Percentiles rank a stretch among this genome's conserved stretches.
These are phyloP conservation scores for Drosophila parthenogenetica DNA, from an alignment of 2,888 invertebrate species.

Conservation along the genomic window DNA sequence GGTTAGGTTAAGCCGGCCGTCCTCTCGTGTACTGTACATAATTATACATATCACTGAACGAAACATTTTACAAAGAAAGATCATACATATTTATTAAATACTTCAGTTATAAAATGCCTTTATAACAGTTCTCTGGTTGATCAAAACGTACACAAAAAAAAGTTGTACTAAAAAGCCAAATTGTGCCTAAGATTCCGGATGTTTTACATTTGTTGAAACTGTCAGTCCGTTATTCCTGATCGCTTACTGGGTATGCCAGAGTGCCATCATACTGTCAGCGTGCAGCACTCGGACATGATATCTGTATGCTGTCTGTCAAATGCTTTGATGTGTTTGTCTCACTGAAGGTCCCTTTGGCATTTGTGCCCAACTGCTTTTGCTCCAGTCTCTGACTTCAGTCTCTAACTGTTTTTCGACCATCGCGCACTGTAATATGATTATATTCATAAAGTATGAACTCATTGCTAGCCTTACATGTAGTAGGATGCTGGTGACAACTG, in stretches of 20 bases:
- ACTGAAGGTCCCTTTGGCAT: conserved; percentile 47
- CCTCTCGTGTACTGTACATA: too few relatives aligned
- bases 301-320: conserved; percentile 53
- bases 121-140: too few relatives aligned
- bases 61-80: too few relatives aligned
- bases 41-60: too few relatives aligned
- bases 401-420: conserved; percentile 49
- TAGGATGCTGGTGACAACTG: conserved; percentile 51
- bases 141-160: too few relatives aligned
- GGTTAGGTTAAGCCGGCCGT: too few relatives aligned
- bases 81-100: too few relatives aligned
- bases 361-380: conserved; percentile 1
- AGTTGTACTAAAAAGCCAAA: too few relatives aligned
- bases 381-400: conserved; percentile 12
- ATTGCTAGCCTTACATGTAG: neutral
- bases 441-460: conserved; percentile 77
- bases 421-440: conserved; percentile 74
- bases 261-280: neutral
- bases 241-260: conserved; percentile 24
- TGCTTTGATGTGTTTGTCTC: conserved; percentile 69
- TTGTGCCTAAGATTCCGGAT: too few relatives aligned
- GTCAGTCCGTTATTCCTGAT: neutral
- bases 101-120: too few relatives aligned
- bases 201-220: neutral
- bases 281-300: conserved; percentile 34